Evolutionary conservation across 2,113 vertebrate species (phyloP).

Genomic region (Rutilus rutilus): DNA sequence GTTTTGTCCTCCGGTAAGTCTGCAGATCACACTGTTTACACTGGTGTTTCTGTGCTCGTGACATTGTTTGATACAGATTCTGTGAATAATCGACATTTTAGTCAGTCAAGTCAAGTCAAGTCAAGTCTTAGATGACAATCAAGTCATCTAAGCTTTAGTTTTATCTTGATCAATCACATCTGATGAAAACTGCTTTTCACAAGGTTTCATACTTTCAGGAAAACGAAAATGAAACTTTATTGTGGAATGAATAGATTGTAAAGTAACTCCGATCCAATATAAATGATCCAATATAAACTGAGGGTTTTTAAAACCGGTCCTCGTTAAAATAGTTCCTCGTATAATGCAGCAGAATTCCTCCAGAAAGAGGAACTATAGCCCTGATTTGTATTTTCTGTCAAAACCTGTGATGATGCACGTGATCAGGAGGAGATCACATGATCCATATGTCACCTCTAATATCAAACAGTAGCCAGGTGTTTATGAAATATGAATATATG

Average conservation of each 20-base stretch:
- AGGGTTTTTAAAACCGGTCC: neutral
- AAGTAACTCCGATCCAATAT: neutral
- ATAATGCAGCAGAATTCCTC: neutral
- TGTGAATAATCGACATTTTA: neutral
- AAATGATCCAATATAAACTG: neutral
- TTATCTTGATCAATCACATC: neutral
- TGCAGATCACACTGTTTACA: neutral
- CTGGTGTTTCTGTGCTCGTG: neutral
- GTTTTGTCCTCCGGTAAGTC: neutral
- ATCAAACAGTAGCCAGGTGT: too few relatives aligned
- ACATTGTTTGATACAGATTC: neutral
- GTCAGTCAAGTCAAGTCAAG: too few relatives aligned
- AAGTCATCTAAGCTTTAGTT: neutral
- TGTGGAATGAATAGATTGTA: neutral
- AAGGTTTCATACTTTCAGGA: neutral
- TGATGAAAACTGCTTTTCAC: neutral
- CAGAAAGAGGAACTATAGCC: neutral
- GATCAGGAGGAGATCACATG: conserved; percentile 1
- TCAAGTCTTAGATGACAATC: too few relatives aligned
- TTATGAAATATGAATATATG: neutral
- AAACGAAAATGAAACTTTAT: conserved; percentile 3
- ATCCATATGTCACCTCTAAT: neutral
- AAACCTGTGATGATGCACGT: neutral
- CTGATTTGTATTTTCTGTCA: conserved; percentile 12
- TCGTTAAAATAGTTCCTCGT: neutral